Evolutionary conservation across 2,113 vertebrate species (phyloP), one percentile per base, ranked within the genome.

Genomic region (Vidua chalybeata): DNA sequence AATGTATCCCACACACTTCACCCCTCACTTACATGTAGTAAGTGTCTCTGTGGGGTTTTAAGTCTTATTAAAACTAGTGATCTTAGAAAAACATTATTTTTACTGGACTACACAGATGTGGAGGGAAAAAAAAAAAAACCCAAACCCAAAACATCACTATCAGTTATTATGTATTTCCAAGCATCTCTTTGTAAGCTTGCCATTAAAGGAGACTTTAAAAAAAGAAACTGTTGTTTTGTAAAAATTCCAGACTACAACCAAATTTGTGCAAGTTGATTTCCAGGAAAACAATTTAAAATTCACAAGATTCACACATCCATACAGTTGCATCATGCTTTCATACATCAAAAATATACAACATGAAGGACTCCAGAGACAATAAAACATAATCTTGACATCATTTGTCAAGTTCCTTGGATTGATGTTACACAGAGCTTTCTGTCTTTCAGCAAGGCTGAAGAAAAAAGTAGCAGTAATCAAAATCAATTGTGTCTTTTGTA

Each of bases 371-470:
- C 14, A 62, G n/a, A 90, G 82, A 75, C 43, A 74, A 59, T 68
- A 69, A 87, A 85, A 94, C 45, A 37, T 72, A 52, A 67, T 46
- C 35, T 43, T 68, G 18, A 84, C 11, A 78, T 83, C 31, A 90
- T 52, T 39, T 88, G 64, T 88, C 67, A 89, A 63, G 10, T 16
- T 66, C 41, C 41, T 61, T 51, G 23, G 28, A 80, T 20, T 85
- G 76, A 87, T 55, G 41, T 58, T 61, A 64, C 56, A 63, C 37
- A 92, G 64, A 73, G 33, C 35, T 35, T 35, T 18, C 16, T 39
- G 56, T 58, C 41, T 78, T 92, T 94, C 76, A 85, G 76, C 67
- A 93, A 87, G 48, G 84, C 8, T 33, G 27, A 89, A 78, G 68
- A 76, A 27, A 24, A 83, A 89, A 82, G 69, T 24, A 88, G 61